phyloP scores from a whole-genome alignment of 1,140 invertebrate genomes.

The Microplitis mediator region DNA sequence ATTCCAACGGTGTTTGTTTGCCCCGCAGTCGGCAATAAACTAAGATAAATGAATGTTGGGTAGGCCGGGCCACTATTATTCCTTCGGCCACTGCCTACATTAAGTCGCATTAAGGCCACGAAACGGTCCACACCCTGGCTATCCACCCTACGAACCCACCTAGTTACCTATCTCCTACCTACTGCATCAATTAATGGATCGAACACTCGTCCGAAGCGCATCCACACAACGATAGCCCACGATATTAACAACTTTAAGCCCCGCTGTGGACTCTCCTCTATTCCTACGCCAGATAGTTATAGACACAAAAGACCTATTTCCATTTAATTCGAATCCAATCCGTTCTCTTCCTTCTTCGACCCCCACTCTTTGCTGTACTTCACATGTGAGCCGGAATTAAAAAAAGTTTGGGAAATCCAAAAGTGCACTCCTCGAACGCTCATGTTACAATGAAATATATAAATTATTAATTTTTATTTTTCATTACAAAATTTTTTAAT shows the following conservation, averaged over 20 bases:
- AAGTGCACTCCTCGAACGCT: too few relatives aligned
- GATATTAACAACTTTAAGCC: background rate
- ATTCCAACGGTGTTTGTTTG: conserved; percentile 54
- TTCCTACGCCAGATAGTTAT: too few relatives aligned
- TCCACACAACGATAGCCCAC: background rate
- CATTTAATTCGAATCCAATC: too few relatives aligned
- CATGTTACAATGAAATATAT: too few relatives aligned
- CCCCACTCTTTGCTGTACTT: too few relatives aligned
- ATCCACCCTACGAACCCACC: background rate
- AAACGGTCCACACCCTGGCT: conserved; percentile 26
- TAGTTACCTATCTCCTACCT: background rate
- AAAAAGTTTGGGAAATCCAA: too few relatives aligned
- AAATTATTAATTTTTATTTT: too few relatives aligned
- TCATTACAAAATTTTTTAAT: too few relatives aligned
- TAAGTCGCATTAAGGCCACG: conserved; percentile 52
- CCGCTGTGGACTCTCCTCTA: too few relatives aligned
- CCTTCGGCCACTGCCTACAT: conserved; percentile 54
- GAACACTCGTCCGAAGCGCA: conserved; percentile 11
- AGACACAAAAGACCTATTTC: too few relatives aligned
- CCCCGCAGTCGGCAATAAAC: conserved; percentile 54
- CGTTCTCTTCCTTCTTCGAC: too few relatives aligned
- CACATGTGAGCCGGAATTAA: too few relatives aligned
- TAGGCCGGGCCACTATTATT: conserved; percentile 51
- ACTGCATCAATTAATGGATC: conserved; percentile 19
- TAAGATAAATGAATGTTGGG: conserved; percentile 55